These are phyloP conservation scores for Antennarius maculatus DNA, from an alignment of 2,797 vertebrate species.

Conservation along the genomic window DNA sequence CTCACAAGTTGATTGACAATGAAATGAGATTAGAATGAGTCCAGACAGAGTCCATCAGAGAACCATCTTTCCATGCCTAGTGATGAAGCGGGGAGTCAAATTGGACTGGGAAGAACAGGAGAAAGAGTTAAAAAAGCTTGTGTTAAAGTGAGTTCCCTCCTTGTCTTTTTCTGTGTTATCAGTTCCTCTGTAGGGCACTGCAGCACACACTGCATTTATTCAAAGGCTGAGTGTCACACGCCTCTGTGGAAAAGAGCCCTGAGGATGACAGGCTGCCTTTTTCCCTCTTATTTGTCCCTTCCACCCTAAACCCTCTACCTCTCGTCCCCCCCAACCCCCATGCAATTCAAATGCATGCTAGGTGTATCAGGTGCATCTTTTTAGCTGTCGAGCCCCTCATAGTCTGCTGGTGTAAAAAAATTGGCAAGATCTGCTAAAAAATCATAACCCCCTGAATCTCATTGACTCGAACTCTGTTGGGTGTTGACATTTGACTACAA, in stretches of 20 bases:
- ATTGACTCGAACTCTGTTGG: conserved; percentile 39
- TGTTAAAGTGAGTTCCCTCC: conserved; percentile 71
- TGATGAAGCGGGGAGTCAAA: conserved; percentile 5
- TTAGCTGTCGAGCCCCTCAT: conserved; percentile 15
- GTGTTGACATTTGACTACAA: conserved; percentile 28
- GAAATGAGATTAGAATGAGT: conserved; percentile 24
- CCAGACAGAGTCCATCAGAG: conserved; percentile 3
- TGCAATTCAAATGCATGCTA: conserved; percentile 31
- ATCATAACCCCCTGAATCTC: conserved; percentile 43
- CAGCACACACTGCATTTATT: conserved; percentile 83
- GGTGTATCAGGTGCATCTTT: conserved; percentile 29
- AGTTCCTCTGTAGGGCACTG: conserved; percentile 81
- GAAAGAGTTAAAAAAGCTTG: conserved; percentile 72
- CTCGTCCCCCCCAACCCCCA: conserved; percentile 33
- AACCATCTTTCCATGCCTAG: conserved; percentile 22
- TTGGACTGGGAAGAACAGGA: conserved; percentile 25
- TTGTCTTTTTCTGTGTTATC: conserved; percentile 78
- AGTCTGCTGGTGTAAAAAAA: conserved; percentile 15
- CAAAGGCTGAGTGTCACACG: conserved; percentile 81
- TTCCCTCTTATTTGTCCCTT: conserved; percentile 23
- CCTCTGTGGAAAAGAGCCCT: conserved; percentile 80
- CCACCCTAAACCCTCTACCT: conserved; percentile 38
- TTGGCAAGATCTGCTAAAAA: conserved; percentile 17
- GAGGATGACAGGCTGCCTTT: conserved; percentile 57
- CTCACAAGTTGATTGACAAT: conserved; percentile 49